These are phyloP conservation scores for Drosophila mimetica DNA, from an alignment of 2,888 invertebrate genomes.

Conservation along the genomic window DNA sequence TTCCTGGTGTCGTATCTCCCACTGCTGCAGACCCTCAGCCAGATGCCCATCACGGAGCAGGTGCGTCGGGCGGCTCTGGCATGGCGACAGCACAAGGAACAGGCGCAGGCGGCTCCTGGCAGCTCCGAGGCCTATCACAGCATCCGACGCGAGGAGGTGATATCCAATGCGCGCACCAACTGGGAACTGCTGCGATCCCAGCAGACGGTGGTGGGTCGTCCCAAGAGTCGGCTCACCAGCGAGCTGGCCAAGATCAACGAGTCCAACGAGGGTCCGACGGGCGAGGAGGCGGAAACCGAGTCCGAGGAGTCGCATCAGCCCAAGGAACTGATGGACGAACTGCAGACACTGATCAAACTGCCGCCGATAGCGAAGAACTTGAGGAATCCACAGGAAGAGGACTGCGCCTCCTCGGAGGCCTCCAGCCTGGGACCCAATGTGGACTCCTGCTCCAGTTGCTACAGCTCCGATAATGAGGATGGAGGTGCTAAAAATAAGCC, in stretches of 20 bases:
- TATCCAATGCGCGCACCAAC: constrained; percentile 93
- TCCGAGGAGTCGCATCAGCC: constrained; percentile 39
- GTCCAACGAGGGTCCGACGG: constrained; percentile 63
- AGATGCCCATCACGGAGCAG: constrained; percentile 92
- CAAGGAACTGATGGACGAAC: constrained; percentile 58
- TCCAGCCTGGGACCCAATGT: constrained; percentile 90
- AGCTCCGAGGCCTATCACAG: constrained; percentile 85
- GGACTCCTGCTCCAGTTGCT: constrained; percentile 88
- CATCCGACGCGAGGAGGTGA: constrained; percentile 91
- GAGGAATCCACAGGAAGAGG: constrained; percentile 59
- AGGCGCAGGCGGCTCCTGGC: constrained; percentile 84
- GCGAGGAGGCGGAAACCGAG: constrained; percentile 42
- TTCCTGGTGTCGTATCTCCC: constrained; percentile 93
- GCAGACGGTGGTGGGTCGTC: constrained; percentile 78
- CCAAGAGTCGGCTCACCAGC: constrained; percentile 65
- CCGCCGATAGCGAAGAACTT: constrained; percentile 76
- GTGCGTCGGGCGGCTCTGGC: constrained; percentile 91
- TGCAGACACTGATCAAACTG: constrained; percentile 79
- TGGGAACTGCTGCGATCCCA: constrained; percentile 92
- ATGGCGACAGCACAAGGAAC: constrained; percentile 92
- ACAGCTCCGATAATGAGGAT: constrained; percentile 85
- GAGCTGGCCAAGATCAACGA: constrained; percentile 78
- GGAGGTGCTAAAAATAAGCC: constrained; percentile 29
- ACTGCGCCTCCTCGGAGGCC: constrained; percentile 85
- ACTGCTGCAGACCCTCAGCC: constrained; percentile 89